A percentile compares a stretch with the other conserved stretches of the same genome.
Conservation (phyloP, 1,140 invertebrate genomes). For the Drosophila ercepeae region DNA sequence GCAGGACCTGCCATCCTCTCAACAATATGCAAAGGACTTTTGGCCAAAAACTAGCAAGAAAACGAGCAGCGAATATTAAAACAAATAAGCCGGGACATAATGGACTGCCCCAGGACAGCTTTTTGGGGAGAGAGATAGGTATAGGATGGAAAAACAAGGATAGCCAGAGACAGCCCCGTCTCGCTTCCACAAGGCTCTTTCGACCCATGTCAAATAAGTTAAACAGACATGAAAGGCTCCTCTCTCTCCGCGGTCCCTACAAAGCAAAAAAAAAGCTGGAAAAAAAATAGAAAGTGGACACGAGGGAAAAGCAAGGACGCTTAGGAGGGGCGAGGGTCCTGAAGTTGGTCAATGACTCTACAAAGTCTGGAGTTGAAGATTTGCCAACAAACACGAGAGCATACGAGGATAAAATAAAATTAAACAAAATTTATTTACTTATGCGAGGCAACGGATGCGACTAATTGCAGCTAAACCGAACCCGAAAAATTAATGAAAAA, state of each 20-base stretch:
- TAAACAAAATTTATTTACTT: slow-evolving; percentile 56
- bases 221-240: slow-evolving; percentile 57
- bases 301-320: slow-evolving; percentile 12
- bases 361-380: slow-evolving; percentile 54
- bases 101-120: slow-evolving; percentile 56
- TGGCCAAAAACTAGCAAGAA: slow-evolving; percentile 64
- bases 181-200: slow-evolving; percentile 9
- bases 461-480: slow-evolving; percentile 72
- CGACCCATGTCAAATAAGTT: slow-evolving; percentile 77
- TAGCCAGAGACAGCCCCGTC: slow-evolving; percentile 2
- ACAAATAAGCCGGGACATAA: slow-evolving; percentile 74
- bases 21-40: slow-evolving; percentile 68
- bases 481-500: slow-evolving; percentile 68
- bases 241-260: slow-evolving; percentile 25
- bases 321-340: slow-evolving; percentile 8
- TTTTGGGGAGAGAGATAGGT: background rate
- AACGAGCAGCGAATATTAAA: slow-evolving; percentile 78
- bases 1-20: background rate
- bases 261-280: slow-evolving; percentile 16
- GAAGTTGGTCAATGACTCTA: slow-evolving; percentile 59
- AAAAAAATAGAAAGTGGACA: slow-evolving; percentile 44
- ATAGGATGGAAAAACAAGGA: background rate
- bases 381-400: slow-evolving; percentile 35
- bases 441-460: slow-evolving; percentile 54
- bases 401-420: slow-evolving; percentile 53